Base-by-base conservation (phyloP, 2,113 vertebrate genomes). In the Nanger granti region DNA sequence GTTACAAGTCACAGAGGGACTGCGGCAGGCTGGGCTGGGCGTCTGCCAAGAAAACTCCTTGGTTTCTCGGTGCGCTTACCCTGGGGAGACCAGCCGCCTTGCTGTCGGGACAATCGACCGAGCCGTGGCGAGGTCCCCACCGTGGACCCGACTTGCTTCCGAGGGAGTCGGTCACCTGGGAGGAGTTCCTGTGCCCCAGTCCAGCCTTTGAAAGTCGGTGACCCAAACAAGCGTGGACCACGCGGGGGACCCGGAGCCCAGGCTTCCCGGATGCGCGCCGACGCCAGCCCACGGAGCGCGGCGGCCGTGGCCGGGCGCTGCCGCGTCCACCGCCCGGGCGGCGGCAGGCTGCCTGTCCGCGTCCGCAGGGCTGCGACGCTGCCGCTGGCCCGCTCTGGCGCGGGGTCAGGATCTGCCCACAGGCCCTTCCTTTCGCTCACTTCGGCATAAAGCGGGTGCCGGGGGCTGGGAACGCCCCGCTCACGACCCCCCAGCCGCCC, bases 381-480 rank as follows among this genome's bases (percentile, higher is more conserved):
- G 4, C 34, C 3, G 26, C 69, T 2, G 3, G 41, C 11, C 29
- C 52, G 0, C 10, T 10, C 12, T 7, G 15, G 13, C 2, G 4
- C 85, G 17, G 26, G 28, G 8, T 24, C n/a, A 26, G 34, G 28
- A 12, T 11, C n/a, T 17, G 47, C 17, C 28, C 4, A 5, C 14
- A 2, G 11, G 4, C 20, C 34, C 2, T 2, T 2, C n/a, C 52
- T 14, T 4, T 5, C 0, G 5, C 85, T 26, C 34, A 0, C 31
- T 8, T 24, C 5, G 4, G 8, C 15, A 5, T 6, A 31, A 49
- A 26, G 17, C 41, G 4, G 3, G 20, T 3, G 44, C 24, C 41
- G 20, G 17, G 73, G 0, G 89, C 89, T 60, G 15, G 49, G n/a
- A n/a, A 15, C 26, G 10, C 37, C 13, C 3, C 3, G 69, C 14